Conservation (phyloP, 2,888 invertebrate genomes). For the Brachyptera putata region DNA sequence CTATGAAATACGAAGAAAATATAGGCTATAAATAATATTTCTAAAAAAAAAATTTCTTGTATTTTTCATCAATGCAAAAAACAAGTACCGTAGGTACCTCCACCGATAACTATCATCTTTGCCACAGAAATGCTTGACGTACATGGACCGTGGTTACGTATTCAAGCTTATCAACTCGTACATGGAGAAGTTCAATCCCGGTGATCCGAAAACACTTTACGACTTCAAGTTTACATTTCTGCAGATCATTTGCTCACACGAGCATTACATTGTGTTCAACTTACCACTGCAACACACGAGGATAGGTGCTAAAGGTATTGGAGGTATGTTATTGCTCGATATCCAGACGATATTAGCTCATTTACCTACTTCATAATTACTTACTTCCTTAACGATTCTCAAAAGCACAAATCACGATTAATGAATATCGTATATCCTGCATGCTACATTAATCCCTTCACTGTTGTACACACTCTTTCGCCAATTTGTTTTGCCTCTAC, state of each 20-base stretch:
- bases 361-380: too few species aligned
- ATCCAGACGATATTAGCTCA: too few species aligned
- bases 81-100: background rate
- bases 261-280: conserved; percentile 91
- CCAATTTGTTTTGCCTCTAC: too few species aligned
- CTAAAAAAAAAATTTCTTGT: too few species aligned
- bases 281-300: conserved; percentile 71
- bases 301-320: conserved; percentile 35
- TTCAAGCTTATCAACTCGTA: conserved; percentile 84
- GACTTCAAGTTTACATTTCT: conserved; percentile 91
- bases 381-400: too few species aligned
- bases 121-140: conserved; percentile 76
- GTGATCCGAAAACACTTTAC: conserved; percentile 73
- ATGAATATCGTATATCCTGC: too few species aligned
- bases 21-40: too few species aligned
- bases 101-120: conserved; percentile 27
- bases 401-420: too few species aligned
- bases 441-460: too few species aligned
- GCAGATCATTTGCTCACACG: conserved; percentile 86
- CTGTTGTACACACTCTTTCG: too few species aligned
- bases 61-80: too few species aligned
- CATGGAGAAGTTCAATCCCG: conserved; percentile 76
- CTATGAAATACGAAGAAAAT: too few species aligned
- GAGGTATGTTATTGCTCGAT: conserved; percentile 43
- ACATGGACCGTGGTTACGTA: conserved; percentile 92